Base-by-base conservation (phyloP, 2,888 invertebrate genomes). In the Tiliacea aurago region DNA sequence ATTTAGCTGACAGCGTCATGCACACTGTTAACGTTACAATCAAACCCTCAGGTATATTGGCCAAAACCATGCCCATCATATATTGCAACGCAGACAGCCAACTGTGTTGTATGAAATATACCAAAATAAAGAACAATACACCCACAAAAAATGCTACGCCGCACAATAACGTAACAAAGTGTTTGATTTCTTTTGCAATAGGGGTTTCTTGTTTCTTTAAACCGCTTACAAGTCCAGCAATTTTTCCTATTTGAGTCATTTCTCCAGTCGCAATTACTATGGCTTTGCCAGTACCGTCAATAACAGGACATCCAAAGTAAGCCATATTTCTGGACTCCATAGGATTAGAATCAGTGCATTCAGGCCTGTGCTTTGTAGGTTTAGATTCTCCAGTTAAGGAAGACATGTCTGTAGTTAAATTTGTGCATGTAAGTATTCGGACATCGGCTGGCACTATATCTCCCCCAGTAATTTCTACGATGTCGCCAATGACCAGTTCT, bases 401-500 rank as follows among this genome's bases (percentile, higher is more conserved):
- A 0, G 97, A 96, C 94, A 97, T 97, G 83, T 97, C 97, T 0
- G 96, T 95, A 80, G 93, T 93, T 74, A 96, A 96, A 84, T 95
- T 94, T 9, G 89, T 86, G 70, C 95, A 93, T 2, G 92, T 87
- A 37, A 97, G 93, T 78, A 99, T 96, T 76, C 99, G 97, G 47
- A 98, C 97, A 92, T 99, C 99, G 0, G 99, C 99, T 0, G 99
- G 99, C 3, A 99, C 97, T 67, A 98, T 97, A 91, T 98, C 98
- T 15, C 99, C 99, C 64, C 98, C 97, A 85, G 97, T 97, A 88
- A 99, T 97, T 87, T 98, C 98, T 5, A 99, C 98, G 73, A 99
- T 95, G 91, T 99, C 99, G 20, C 99, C 99, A 37, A 98, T 89
- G 0, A 98, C 98, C 7, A 99, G 90, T 45, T 98, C 97, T 83